Evolutionary conservation across 2,113 vertebrate genomes (phyloP).

Genomic region (Willisornis vidua): DNA sequence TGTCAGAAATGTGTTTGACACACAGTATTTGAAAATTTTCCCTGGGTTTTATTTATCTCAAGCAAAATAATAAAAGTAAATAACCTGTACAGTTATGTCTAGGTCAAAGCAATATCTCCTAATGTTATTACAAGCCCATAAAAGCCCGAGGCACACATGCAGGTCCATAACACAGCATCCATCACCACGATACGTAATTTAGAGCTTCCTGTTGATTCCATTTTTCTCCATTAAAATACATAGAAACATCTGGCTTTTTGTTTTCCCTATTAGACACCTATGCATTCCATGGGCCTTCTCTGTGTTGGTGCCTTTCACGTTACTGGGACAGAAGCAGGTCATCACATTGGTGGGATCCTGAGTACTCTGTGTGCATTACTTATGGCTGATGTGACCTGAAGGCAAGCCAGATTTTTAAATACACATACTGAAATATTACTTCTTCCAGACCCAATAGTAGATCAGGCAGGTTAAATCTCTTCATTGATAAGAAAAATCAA

Average conservation of each 20-base stretch:
- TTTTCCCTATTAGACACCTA: not conserved
- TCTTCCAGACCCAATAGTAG: not conserved
- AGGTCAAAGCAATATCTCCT: conserved; percentile 5
- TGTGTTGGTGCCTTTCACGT: not conserved
- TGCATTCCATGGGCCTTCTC: not conserved
- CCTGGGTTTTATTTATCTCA: not conserved
- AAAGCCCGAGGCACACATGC: not conserved
- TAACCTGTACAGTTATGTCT: not conserved
- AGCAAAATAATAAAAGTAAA: not conserved
- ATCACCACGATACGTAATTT: not conserved
- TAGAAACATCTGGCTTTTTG: not conserved
- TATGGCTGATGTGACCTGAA: not conserved
- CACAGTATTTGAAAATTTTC: not conserved
- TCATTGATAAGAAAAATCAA: not conserved
- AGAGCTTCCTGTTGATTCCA: not conserved
- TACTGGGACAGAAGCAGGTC: not conserved
- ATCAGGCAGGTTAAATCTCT: not conserved
- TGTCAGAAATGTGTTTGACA: not conserved
- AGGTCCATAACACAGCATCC: not conserved
- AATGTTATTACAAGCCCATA: not conserved
- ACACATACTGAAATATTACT: not conserved
- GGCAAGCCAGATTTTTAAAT: not conserved
- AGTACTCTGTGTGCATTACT: not conserved
- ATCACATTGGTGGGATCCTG: not conserved
- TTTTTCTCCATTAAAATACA: not conserved